Evolutionary conservation across 2,888 invertebrate genomes (phyloP), one percentile per base, ranked within the genome.

Genomic region (Maniola hyperantus): DNA sequence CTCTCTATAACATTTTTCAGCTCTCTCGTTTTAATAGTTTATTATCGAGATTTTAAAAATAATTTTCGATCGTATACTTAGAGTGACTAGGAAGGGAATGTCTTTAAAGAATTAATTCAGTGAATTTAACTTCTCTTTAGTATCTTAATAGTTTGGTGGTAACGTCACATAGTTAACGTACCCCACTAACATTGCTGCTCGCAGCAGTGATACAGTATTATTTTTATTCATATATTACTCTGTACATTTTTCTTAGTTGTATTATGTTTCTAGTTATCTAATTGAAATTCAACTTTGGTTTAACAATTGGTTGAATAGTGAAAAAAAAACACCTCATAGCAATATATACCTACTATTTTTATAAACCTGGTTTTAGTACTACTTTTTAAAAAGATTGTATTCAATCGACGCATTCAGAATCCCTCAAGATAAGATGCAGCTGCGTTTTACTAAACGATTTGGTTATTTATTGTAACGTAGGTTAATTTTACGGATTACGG

Each of bases 161-260:
- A 51, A 57, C 58, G 66, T 66, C 58, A 55, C 65, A 62, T 33
- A 65, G 61, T 39, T 42, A 18, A 39, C 42, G 26, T 20, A 54
- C 36, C 20, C 39, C 57, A 81, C 80, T 82, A 81, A 86, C 81
- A 80, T 84, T 84, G 81, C 87, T 86, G 85, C 85, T 82, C 75
- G 85, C 87, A 87, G 87, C 83, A 87, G 83, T 88, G 84, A 88
- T 81, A 87, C 91, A 91, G 90, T 91, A 92, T 92, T 92, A 92
- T 91, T 91, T 75, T 89, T 87, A 87, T 87, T 84, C 79, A 84
- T 26, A 26, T 80, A 70, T 84, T 85, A 85, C 78, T 85, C 81
- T 91, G 89, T 90, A 91, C 84, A 90, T 88, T 77, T 73, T 89
- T 68, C 73, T 88, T 89, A 89, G 89, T 80, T 80, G 83, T 85